Percentiles rank a stretch among this genome's conserved stretches.
Conservation (phyloP, 2,797 vertebrate genomes). For the Sylvilagus floridanus region DNA sequence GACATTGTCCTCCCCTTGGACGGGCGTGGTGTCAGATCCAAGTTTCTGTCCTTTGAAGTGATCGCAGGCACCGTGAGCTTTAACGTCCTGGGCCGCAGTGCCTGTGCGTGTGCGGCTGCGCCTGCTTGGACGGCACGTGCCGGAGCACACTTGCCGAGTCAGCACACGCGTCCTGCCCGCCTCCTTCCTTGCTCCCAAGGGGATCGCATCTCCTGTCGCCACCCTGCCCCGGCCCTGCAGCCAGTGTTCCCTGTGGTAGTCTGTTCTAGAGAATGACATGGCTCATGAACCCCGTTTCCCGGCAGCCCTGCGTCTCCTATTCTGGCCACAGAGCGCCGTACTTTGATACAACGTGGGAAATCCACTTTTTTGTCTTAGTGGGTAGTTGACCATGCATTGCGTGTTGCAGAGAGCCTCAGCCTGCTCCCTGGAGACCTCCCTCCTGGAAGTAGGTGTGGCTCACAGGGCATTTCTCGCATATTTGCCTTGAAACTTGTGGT, state of each 20-base stretch:
- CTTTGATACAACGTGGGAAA: background rate
- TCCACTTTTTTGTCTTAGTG: background rate
- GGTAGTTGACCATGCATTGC: no score
- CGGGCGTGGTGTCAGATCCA: background rate
- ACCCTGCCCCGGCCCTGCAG: accelerated
- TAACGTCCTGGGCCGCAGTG: background rate
- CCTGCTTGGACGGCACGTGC: background rate
- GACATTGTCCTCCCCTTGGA: background rate
- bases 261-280: background rate
- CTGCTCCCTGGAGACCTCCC: background rate
- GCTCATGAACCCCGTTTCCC: background rate
- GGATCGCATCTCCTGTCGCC: background rate
- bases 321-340: background rate
- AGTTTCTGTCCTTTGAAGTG: background rate
- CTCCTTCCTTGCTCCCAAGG: background rate
- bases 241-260: background rate
- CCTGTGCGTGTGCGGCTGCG: background rate
- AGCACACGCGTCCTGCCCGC: background rate
- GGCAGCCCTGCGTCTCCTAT: background rate
- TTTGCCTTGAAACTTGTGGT: background rate
- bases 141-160: background rate
- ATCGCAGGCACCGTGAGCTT: background rate
- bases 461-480: accelerated
- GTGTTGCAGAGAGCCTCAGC: background rate
- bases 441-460: background rate